Evolutionary conservation across 2,797 vertebrate genomes (phyloP), one percentile per base, ranked within the genome.

Genomic region (Sandelia bainsii): DNA sequence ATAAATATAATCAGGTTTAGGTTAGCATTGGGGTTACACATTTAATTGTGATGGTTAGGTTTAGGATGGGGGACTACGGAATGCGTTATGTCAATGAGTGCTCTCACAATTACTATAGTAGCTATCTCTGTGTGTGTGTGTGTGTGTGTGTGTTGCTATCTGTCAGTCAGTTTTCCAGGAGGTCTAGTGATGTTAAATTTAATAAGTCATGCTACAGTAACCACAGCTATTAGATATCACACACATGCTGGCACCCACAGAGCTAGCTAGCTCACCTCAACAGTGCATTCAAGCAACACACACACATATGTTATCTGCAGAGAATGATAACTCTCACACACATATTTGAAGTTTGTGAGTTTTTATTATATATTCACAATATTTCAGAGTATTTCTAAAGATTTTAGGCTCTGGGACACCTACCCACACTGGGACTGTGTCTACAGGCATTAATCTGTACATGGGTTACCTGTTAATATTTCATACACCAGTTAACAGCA

Each of bases 131-230:
- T 63, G 44, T 56, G 14, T 29, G 32, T 42, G 49, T 42, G 27
- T 62, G 22, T 45, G 44, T 62, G 32, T 52, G 53, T 17, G 48
- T 39, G 61, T 67, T 11, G 8, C 52, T 65, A 72, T 71, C 78
- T 87, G 80, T 90, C 87, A 87, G 69, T 88, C 82, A 85, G 76
- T 74, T 62, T 90, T 86, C 72, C 53, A 69, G 79, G 85, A 82
- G 79, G 71, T 88, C 82, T 80, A 72, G 77, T 82, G 79, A 87
- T 88, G 83, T 87, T 82, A 82, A 77, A 87, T 89, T 86, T 84
- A 90, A 92, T 91, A 90, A 86, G 89, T 86, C 77, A 87, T 48
- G 69, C 84, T 75, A 75, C 82, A 81, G 74, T 84, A 84, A 86
- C 67, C 87, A 58, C 81, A 86, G 87, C 84, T 89, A 91, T 87